Evolutionary conservation across 2,888 invertebrate species (phyloP), one percentile per base, ranked within the genome.

Genomic region (Acheta domesticus): DNA sequence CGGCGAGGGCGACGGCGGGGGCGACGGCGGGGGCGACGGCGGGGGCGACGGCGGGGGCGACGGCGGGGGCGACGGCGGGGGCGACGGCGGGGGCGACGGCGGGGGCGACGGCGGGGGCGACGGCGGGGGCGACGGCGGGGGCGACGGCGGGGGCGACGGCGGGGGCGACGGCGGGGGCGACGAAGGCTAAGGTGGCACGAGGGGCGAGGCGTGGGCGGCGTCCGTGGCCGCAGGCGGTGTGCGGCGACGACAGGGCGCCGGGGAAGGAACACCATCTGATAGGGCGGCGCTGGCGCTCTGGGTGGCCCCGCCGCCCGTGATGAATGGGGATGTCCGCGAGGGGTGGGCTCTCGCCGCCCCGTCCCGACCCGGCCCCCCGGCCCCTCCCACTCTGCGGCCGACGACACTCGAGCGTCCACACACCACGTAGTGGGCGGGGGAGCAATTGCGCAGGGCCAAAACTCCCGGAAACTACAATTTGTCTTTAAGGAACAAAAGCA

Each of bases 251-350:
- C 62, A n/a, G 62, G 62, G 3, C 36, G 62, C 62, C 62, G 62
- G 16, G 16, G 62, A 62, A 4, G 62, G 62, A 62, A 62, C 62
- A 62, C 62, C 62, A 62, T 62, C 62, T 62, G 62, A 62, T 62
- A 62, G 62, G 62, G 62, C 62, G 62, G 62, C 62, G 62, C 19
- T 12, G 62, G 19, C 62, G 62, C 62, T 19, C 16, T 62, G 62
- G 62, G 62, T 62, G 62, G 62, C 62, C 62, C 16, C 14, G 62
- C 36, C 14, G 62, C 62, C 14, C 62, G 62, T 62, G 62, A 62
- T 62, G 62, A 62, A 62, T 62, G 62, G 62, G 62, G 62, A 14
- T n/a, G 62, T 62, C 62, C 62, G 62, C 62, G 62, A 62, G 62
- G n/a, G 62, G 16, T 19, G 62, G 62, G 62, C n/a, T 11, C n/a